These are phyloP conservation scores for Lasioglossum baleicum DNA, from an alignment of 1,140 invertebrate genomes.

Conservation along the genomic window DNA sequence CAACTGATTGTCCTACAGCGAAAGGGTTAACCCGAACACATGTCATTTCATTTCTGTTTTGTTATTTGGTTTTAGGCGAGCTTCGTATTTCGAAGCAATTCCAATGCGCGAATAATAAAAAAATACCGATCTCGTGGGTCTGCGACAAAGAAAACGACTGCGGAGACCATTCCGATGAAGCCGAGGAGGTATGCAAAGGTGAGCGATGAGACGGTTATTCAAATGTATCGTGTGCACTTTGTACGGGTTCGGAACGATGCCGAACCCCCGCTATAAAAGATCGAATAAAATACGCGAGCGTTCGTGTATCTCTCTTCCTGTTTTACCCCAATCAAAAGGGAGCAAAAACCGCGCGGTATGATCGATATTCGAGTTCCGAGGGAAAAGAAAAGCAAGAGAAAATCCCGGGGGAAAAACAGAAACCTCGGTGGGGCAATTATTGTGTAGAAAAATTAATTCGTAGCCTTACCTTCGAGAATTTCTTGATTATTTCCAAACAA, in stretches of 20 bases:
- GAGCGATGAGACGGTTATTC: slow-evolving; percentile 67
- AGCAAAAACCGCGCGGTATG: too few species aligned
- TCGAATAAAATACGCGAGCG: neutral
- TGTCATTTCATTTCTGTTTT: slow-evolving; percentile 5
- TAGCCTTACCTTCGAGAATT: too few species aligned
- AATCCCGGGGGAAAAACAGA: too few species aligned
- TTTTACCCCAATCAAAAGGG: neutral
- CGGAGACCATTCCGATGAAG: slow-evolving; percentile 89
- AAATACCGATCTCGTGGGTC: slow-evolving; percentile 90
- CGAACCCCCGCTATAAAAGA: too few species aligned
- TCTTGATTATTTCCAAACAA: too few species aligned
- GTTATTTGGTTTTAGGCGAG: slow-evolving; percentile 66
- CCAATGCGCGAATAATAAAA: slow-evolving; percentile 88
- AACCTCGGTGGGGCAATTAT: too few species aligned
- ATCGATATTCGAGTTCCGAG: too few species aligned
- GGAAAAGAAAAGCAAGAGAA: neutral
- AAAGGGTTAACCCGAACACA: too few species aligned
- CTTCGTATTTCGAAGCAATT: slow-evolving; percentile 87
- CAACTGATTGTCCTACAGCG: too few species aligned
- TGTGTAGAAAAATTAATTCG: too few species aligned
- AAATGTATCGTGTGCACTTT: slow-evolving; percentile 6
- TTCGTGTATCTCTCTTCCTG: neutral
- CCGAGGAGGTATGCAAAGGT: slow-evolving; percentile 85
- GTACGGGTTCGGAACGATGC: neutral
- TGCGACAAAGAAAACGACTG: slow-evolving; percentile 91